phyloP scores from a whole-genome alignment of 2,797 vertebrate species.

The Notamacropus eugenii region DNA sequence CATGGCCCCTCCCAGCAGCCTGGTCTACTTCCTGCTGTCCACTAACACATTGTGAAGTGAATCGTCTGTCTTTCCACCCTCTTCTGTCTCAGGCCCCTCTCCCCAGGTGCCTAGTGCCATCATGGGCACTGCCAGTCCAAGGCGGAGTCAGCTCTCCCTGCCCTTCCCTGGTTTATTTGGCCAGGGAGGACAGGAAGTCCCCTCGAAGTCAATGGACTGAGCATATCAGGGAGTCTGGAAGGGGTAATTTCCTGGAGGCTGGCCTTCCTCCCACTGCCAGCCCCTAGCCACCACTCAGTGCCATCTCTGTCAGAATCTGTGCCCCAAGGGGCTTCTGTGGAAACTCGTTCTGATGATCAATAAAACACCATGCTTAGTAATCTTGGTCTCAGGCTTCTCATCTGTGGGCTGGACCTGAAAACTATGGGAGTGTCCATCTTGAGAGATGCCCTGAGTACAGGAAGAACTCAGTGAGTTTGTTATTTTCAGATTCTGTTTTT shows the following conservation, averaged over 20 bases:
- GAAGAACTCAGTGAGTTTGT: not conserved
- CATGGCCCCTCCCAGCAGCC: not conserved
- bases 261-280: not conserved
- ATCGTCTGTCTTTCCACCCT: not conserved
- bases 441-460: not conserved
- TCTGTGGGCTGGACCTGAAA: not conserved
- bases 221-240: not conserved
- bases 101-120: not conserved
- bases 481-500: not conserved
- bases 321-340: not conserved
- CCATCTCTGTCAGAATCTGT: not conserved
- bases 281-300: not conserved
- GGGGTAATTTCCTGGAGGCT: not conserved
- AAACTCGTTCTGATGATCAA: constrained; percentile 1
- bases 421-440: not conserved
- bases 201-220: not conserved
- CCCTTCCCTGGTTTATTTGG: not conserved
- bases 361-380: constrained; percentile 29
- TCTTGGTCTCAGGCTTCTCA: constrained; percentile 7
- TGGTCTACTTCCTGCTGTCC: not conserved
- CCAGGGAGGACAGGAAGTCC: not conserved
- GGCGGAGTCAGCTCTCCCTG: not conserved
- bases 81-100: not conserved
- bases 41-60: not conserved
- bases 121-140: not conserved